Evolutionary conservation across 2,113 vertebrate species (phyloP).

Genomic region (Muntiacus muntjak): DNA sequence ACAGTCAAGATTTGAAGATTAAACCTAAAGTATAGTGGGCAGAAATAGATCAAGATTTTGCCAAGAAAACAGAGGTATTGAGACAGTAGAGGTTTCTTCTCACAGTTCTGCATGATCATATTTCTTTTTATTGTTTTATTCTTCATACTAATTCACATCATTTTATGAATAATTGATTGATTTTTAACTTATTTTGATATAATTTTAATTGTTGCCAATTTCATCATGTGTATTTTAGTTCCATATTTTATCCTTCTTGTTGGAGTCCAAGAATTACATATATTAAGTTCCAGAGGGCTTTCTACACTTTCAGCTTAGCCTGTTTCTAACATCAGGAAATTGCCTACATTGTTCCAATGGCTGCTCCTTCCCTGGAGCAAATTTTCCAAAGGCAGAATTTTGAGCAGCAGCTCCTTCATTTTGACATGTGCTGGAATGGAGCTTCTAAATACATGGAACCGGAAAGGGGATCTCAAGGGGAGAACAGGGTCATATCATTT

Average conservation of each 20-base stretch:
- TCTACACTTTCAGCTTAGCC: not conserved
- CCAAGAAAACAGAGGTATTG: not conserved
- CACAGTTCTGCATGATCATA: conserved; percentile 4
- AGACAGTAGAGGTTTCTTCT: conserved; percentile 12
- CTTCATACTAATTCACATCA: not conserved
- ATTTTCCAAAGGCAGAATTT: conserved; percentile 27
- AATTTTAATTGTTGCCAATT: not conserved
- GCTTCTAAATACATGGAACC: not conserved
- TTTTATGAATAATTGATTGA: not conserved
- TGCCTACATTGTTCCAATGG: not conserved
- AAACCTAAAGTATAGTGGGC: not conserved
- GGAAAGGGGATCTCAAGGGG: not conserved
- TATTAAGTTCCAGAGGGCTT: not conserved
- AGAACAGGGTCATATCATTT: not conserved
- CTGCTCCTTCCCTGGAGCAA: not conserved
- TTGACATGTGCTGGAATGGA: not conserved
- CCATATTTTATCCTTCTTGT: not conserved
- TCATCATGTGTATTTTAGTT: not conserved
- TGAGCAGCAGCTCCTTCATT: not conserved
- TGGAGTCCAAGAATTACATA: not conserved
- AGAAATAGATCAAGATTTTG: conserved; percentile 38
- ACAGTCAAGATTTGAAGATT: conserved; percentile 50
- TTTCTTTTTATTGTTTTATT: not conserved
- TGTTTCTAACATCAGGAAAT: not conserved
- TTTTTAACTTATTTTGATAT: not conserved